Conservation (phyloP, 2,797 vertebrate genomes). For the Sciurus carolinensis region DNA sequence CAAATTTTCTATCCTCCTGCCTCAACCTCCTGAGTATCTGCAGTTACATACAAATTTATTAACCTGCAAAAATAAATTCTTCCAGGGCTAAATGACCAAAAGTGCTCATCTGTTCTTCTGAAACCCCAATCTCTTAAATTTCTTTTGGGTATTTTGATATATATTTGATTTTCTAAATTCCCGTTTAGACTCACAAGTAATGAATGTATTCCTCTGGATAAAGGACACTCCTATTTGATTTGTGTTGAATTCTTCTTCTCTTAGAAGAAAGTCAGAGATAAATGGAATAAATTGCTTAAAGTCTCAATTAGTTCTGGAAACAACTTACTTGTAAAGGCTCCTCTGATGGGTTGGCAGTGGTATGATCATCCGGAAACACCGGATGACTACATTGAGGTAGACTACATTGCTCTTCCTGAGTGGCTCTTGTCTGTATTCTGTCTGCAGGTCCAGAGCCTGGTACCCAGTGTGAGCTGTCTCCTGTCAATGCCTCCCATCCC, state of each 20-base stretch:
- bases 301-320: slow-evolving; percentile 27
- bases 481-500: slow-evolving; percentile 93
- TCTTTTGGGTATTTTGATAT: neutral
- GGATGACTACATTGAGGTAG: neutral
- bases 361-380: no score
- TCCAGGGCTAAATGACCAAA: neutral
- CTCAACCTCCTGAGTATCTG: neutral
- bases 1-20: neutral
- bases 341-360: neutral
- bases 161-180: slow-evolving; percentile 54
- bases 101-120: neutral
- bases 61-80: neutral
- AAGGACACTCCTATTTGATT: slow-evolving; percentile 61
- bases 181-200: slow-evolving; percentile 24
- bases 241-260: slow-evolving; percentile 45
- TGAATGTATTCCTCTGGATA: slow-evolving; percentile 18
- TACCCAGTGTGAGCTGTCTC: slow-evolving; percentile 93
- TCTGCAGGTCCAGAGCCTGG: slow-evolving; percentile 91
- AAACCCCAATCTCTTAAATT: neutral
- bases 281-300: slow-evolving; percentile 33
- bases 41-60: neutral
- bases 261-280: slow-evolving; percentile 57
- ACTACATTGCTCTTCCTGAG: slow-evolving; percentile 14
- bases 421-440: slow-evolving; percentile 59
- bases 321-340: neutral